Evolutionary conservation across 2,888 invertebrate genomes (phyloP), one percentile per base, ranked within the genome.

Genomic region (Conistra vaccinii): DNA sequence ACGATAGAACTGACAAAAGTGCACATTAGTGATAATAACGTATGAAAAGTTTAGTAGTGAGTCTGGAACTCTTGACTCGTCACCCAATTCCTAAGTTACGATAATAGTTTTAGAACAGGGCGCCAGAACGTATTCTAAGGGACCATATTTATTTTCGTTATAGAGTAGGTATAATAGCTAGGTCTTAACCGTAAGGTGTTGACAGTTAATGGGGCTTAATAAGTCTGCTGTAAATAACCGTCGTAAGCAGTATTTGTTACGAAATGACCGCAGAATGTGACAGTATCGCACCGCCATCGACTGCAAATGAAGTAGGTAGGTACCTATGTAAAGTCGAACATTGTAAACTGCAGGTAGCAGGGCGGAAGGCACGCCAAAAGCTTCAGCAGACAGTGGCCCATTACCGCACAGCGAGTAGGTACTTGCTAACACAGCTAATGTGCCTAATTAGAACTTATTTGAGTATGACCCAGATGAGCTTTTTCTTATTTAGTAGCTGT

Each of bases 271-370:
- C 26, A 76, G 79, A 74, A 82, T 74, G 39, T 62, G 72, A 76
- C 55, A 68, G 67, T 83, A 82, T 87, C 77, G 62, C 45, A 55
- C 72, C 42, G 32, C 35, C 63, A 79, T 77, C 83, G 58, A 45
- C 57, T 69, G 60, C 53, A 51, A 68, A 63, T 76, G 42, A 79
- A 71, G 62, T n/a, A n/a, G n/a, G n/a, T n/a, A n/a, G n/a, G n/a
- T 68, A 48, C 20, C 48, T 48, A 62, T 62, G 12, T 69, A 67
- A 67, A 72, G 63, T 76, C 48, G 69, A 62, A 32, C 69, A 48
- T 4, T 45, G 68, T 35, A 29, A 39, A 9, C 4, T 32, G 58
- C 61, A 53, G 32, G 29, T 32, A 26, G 14, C 57, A 55, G 53
- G 53, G 51, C 57, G n/a, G 29, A 53, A 32, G 69, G 69, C 35